phyloP scores from a whole-genome alignment of 2,888 invertebrate species.

The Mythimna ferrago region DNA sequence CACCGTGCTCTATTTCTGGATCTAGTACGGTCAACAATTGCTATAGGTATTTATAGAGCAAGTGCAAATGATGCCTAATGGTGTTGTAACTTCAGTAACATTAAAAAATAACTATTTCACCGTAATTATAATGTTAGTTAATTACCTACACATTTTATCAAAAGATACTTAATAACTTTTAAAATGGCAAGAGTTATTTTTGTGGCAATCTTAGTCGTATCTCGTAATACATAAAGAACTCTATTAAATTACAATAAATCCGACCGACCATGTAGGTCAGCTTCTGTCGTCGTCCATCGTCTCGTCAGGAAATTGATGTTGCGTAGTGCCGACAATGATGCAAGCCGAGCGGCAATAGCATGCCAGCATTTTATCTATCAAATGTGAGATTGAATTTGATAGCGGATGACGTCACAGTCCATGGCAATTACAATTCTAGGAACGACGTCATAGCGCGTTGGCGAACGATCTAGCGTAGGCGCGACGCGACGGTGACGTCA shows the following conservation, averaged over 20 bases:
- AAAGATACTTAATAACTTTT: slow-evolving; percentile 9
- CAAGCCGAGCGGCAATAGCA: slow-evolving; percentile 66
- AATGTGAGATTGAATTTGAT: slow-evolving; percentile 67
- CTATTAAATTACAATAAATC: slow-evolving; percentile 70
- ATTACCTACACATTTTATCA: slow-evolving; percentile 5
- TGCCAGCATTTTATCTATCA: slow-evolving; percentile 69
- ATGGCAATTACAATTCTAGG: slow-evolving; percentile 74
- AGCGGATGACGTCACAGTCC: slow-evolving; percentile 78
- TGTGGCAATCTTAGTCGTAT: slow-evolving; percentile 23
- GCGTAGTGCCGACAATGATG: slow-evolving; percentile 75
- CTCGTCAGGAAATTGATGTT: slow-evolving; percentile 77
- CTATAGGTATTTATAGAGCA: slow-evolving; percentile 62
- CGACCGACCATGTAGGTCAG: slow-evolving; percentile 77
- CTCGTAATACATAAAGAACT: slow-evolving; percentile 45
- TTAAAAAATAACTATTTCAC: not conserved
- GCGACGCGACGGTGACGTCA: slow-evolving; percentile 86
- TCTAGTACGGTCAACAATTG: slow-evolving; percentile 70
- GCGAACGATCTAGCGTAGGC: slow-evolving; percentile 80
- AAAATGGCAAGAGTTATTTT: slow-evolving; percentile 8
- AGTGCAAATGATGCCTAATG: slow-evolving; percentile 39
- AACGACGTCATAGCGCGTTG: slow-evolving; percentile 83
- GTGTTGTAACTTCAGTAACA: slow-evolving; percentile 36
- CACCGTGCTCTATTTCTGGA: slow-evolving; percentile 78
- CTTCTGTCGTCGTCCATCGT: slow-evolving; percentile 56
- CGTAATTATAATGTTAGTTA: slow-evolving; percentile 1